These are phyloP conservation scores for Lanistes nyassanus DNA, from an alignment of 1,140 invertebrate species.

Conservation along the genomic window DNA sequence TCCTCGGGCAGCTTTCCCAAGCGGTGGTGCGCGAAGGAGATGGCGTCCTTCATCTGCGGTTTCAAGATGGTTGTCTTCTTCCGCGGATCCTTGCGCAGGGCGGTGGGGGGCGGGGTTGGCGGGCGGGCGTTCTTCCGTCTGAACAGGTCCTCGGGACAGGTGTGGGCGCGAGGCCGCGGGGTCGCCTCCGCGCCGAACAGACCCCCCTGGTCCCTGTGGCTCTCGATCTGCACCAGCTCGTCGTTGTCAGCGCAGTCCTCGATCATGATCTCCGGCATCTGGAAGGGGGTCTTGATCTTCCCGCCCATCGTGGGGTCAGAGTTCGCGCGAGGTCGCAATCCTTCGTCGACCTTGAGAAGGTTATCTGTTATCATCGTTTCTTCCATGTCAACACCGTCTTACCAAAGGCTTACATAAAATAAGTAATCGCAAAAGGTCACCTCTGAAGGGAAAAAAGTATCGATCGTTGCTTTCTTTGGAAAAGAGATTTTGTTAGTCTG, in stretches of 20 bases:
- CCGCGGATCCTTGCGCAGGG: background rate
- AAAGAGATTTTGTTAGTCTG: too few species aligned
- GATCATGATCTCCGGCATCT: constrained; percentile 23
- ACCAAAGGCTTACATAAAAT: too few species aligned
- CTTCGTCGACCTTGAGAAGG: constrained; percentile 15
- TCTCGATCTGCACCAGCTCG: background rate
- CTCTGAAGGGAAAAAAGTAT: too few species aligned
- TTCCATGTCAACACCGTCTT: too few species aligned
- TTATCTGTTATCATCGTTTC: background rate
- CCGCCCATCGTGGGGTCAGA: constrained; percentile 14
- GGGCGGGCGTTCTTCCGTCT: background rate
- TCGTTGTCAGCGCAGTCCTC: constrained; percentile 20
- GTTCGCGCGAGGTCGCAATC: constrained; percentile 15
- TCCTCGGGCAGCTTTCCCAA: constrained; percentile 20
- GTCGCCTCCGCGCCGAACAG: background rate
- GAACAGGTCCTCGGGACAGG: constrained; percentile 28
- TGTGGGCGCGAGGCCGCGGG: constrained; percentile 16
- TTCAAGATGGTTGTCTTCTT: background rate
- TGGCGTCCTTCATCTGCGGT: constrained; percentile 5
- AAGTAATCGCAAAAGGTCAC: too few species aligned
- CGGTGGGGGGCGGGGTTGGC: constrained; percentile 5
- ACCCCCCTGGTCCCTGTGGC: background rate
- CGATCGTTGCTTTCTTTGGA: too few species aligned
- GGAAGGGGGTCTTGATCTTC: background rate
- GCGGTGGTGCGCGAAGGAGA: constrained; percentile 19